Evolutionary conservation across 1,140 invertebrate species (phyloP).

Genomic region (Drosophila quadrilineata): DNA sequence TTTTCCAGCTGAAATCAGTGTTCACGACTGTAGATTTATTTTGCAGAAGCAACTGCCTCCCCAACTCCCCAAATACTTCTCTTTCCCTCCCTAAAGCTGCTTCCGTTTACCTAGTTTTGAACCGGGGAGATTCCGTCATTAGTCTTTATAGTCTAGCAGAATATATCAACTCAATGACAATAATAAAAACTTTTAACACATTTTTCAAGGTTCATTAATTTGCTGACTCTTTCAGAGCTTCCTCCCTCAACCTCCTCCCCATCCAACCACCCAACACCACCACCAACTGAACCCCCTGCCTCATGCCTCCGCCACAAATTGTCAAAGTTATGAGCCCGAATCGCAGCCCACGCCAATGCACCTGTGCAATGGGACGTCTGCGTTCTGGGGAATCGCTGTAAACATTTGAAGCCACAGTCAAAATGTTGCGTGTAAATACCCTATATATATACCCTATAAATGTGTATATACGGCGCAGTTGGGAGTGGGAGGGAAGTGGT

Average conservation of each 20-base stretch:
- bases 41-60: too few species aligned
- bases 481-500: too few species aligned
- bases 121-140: not conserved
- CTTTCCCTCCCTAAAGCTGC: not conserved
- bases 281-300: too few species aligned
- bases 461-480: too few species aligned
- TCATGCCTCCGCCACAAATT: constrained; percentile 7
- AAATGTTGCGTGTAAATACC: constrained; percentile 77
- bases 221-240: too few species aligned
- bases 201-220: constrained; percentile 80
- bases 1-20: too few species aligned
- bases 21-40: too few species aligned
- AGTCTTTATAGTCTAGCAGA: not conserved
- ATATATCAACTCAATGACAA: constrained; percentile 47
- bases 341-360: constrained; percentile 20
- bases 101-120: not conserved
- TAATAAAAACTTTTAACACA: constrained; percentile 76
- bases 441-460: constrained; percentile 57
- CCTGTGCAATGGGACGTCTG: constrained; percentile 10
- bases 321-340: constrained; percentile 18
- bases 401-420: constrained; percentile 73
- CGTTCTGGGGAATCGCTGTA: constrained; percentile 57
- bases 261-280: too few species aligned
- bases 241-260: not conserved
- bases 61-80: not conserved